Evolutionary conservation across 2,113 vertebrate species (phyloP).

Genomic region (Cervus canadensis): DNA sequence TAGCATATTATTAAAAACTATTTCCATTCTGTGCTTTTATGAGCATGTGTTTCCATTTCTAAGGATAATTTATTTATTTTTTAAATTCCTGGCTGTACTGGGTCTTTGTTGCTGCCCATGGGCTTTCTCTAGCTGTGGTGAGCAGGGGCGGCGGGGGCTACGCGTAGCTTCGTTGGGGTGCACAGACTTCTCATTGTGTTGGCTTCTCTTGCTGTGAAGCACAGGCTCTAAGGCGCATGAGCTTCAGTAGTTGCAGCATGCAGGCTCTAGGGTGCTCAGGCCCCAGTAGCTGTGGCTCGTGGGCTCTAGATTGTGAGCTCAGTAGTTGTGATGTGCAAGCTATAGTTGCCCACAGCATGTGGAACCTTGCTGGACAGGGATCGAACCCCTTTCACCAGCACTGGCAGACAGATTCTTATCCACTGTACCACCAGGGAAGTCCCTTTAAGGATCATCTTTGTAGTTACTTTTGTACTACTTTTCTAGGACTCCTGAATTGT

Average conservation of each 20-base stretch:
- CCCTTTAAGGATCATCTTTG: neutral
- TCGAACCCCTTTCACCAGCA: neutral
- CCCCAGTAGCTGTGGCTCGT: neutral
- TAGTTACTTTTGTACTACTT: neutral
- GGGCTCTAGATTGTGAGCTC: neutral
- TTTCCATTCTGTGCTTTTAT: neutral
- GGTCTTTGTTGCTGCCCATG: neutral
- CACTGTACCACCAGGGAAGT: neutral
- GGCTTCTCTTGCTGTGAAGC: neutral
- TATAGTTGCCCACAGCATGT: neutral
- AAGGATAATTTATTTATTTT: neutral
- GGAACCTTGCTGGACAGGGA: neutral
- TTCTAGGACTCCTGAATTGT: neutral
- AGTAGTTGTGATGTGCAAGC: neutral
- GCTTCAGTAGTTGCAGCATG: neutral
- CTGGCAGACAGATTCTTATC: neutral
- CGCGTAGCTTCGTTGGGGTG: neutral
- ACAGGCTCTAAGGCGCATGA: neutral
- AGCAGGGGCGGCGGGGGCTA: rapidly evolving
- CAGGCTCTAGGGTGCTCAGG: neutral
- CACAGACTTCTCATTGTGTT: neutral
- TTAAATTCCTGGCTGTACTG: neutral
- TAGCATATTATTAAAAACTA: neutral
- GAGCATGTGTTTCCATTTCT: neutral
- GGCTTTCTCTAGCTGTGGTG: neutral